Evolutionary conservation across 2,113 vertebrate genomes (phyloP), one percentile per base, ranked within the genome.

Genomic region (Ariopsis seemanni): DNA sequence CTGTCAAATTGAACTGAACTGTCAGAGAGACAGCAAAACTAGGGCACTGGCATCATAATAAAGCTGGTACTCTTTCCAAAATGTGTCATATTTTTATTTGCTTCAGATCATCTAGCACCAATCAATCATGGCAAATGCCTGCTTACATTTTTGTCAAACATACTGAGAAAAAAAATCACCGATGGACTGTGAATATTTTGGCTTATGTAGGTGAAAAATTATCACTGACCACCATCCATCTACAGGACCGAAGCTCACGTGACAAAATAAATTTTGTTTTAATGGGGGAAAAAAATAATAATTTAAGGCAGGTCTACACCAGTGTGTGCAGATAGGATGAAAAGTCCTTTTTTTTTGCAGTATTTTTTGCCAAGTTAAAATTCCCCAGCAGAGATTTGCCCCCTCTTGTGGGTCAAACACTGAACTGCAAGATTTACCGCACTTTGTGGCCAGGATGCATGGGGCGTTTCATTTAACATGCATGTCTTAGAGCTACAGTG

Each of bases 391-490:
- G 27, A 65, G 65, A 34, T 72, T 91, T 92, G 92, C 94, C 85
- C 94, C 95, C 94, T 92, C 95, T 94, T 88, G 94, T 95, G 95
- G 93, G 85, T 63, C 63, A 72, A 0, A 52, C n/a, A 11, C 27
- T n/a, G 75, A 91, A 94, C 85, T 90, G 89, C 84, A 57, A 65
- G 42, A 27, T n/a, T 85, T 69, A 22, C 20, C 57, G 12, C 82
- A 87, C 53, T 53, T 20, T 58, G 55, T 82, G 72, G 77, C 52
- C 69, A 87, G 25, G 53, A 25, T 71, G 18, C 9, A 63, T 62
- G 57, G 34, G 84, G 57, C 14, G 78, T 53, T 77, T 25, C 11
- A 18, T 58, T 78, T 74, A n/a, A 42, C 79, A 57, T 65, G 27
- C 60, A 57, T 63, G 52, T 63, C 20, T 71, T 30, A 8, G 48